These are phyloP conservation scores for Cantharis lateralis DNA, from an alignment of 2,888 invertebrate species.

Conservation along the genomic window DNA sequence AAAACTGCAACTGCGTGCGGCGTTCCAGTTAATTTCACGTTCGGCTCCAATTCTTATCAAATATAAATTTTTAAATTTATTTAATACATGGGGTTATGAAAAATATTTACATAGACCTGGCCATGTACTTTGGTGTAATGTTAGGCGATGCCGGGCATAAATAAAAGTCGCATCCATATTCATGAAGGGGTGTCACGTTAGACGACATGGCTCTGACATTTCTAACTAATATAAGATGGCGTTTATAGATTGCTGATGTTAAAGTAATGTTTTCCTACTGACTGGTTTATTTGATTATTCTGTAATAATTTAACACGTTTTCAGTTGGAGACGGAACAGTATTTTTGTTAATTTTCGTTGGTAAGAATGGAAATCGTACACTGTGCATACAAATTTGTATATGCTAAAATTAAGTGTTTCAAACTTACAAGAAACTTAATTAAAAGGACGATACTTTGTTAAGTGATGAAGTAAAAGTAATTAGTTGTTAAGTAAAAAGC, in stretches of 20 bases:
- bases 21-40: neutral
- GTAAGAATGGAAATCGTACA: neutral
- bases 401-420: slow-evolving; percentile 1
- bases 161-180: slow-evolving; percentile 46
- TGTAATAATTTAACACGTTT: neutral
- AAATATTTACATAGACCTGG: slow-evolving; percentile 23
- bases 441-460: neutral
- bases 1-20: neutral
- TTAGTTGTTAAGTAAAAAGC: neutral
- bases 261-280: slow-evolving; percentile 41
- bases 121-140: slow-evolving; percentile 26
- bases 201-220: slow-evolving; percentile 43
- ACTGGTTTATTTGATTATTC: slow-evolving; percentile 26
- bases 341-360: neutral
- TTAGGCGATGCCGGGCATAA: slow-evolving; percentile 32
- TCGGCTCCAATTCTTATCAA: neutral
- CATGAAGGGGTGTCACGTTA: slow-evolving; percentile 45
- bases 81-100: slow-evolving; percentile 11
- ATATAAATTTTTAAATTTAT: neutral
- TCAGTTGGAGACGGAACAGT: neutral
- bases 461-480: neutral
- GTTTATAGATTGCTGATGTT: slow-evolving; percentile 50
- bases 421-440: neutral
- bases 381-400: neutral
- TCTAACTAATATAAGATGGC: slow-evolving; percentile 52